Evolutionary conservation across 2,797 vertebrate species (phyloP).

Genomic region (Pseudocheirus occidentalis): DNA sequence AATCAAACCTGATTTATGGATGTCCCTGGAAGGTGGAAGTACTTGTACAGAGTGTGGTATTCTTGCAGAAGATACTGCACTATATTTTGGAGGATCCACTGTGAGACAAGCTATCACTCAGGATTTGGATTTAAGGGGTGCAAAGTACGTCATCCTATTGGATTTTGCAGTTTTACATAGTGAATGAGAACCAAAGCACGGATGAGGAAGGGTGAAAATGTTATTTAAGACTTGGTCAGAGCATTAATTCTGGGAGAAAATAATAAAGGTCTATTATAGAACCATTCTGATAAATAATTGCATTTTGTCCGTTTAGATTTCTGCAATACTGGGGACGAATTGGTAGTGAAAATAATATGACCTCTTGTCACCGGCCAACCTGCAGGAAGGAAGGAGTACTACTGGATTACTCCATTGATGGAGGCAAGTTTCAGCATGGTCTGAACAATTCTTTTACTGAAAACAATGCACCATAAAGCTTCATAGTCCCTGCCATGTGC

Average conservation of each 20-base stretch:
- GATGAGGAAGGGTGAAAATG: not conserved
- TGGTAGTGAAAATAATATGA: conserved; percentile 97
- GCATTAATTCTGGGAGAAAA: not conserved
- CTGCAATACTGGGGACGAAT: conserved; percentile 99
- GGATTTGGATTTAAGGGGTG: conserved; percentile 96
- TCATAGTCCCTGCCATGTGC: not conserved
- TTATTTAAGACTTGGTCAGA: not conserved
- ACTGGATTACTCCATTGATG: conserved; percentile 95
- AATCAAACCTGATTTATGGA: conserved; percentile 92
- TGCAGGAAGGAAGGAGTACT: conserved; percentile 97
- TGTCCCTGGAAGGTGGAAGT: conserved; percentile 94
- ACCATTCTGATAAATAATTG: not conserved
- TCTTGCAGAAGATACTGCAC: conserved; percentile 93
- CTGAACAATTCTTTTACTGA: not conserved
- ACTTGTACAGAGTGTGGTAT: conserved; percentile 96
- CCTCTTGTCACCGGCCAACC: conserved; percentile 93
- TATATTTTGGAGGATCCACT: conserved; percentile 94
- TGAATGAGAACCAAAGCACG: conserved; percentile 18
- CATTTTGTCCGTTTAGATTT: conserved; percentile 87
- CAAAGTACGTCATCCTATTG: conserved; percentile 89
- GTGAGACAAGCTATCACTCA: conserved; percentile 94
- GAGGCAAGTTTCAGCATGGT: conserved; percentile 86
- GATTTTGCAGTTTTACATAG: not conserved
- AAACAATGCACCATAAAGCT: not conserved
- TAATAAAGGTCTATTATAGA: not conserved